These are phyloP conservation scores for Pelagia noctiluca DNA, from an alignment of 30 jellyfish, hydroid and myxozoan species.

Conservation along the genomic window DNA sequence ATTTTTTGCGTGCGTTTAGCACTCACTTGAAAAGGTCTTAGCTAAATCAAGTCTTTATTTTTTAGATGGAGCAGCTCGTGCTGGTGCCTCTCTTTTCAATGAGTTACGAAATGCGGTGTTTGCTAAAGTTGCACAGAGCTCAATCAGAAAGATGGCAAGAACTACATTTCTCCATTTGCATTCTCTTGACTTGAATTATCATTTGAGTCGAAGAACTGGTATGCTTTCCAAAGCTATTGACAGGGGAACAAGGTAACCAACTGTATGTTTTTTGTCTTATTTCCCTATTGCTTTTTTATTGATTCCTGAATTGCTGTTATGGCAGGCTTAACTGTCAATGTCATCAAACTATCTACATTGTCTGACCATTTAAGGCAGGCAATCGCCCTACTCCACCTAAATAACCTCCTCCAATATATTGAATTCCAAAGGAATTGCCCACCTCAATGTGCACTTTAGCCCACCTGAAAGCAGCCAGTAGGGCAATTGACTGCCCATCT, in stretches of 20 bases:
- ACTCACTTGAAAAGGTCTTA: too few relatives aligned
- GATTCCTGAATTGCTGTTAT: too few relatives aligned
- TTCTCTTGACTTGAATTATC: conserved; percentile 92
- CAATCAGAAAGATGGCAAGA: conserved; percentile 89
- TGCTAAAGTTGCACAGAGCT: conserved; percentile 97
- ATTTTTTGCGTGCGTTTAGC: neutral
- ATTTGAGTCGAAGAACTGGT: conserved; percentile 92
- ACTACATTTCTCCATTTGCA: conserved; percentile 92
- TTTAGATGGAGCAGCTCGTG: conserved; percentile 96
- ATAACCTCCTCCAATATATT: too few relatives aligned
- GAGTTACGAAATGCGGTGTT: conserved; percentile 96
- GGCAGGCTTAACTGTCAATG: too few relatives aligned
- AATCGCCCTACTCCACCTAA: too few relatives aligned
- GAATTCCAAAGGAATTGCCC: too few relatives aligned
- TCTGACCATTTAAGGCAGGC: too few relatives aligned
- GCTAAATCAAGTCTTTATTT: neutral
- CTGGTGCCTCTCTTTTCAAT: conserved; percentile 91
- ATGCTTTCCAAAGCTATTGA: conserved; percentile 98
- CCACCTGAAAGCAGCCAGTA: too few relatives aligned
- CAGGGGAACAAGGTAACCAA: conserved; percentile 95
- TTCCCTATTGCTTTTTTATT: too few relatives aligned
- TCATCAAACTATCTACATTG: too few relatives aligned
- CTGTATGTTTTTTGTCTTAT: conserved; percentile 3
- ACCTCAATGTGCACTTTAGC: too few relatives aligned
- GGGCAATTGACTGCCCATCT: too few relatives aligned